Percentiles rank a stretch among this genome's conserved stretches.
These are phyloP conservation scores for Hipposideros armiger DNA, from an alignment of 2,113 vertebrate genomes.

Conservation along the genomic window DNA sequence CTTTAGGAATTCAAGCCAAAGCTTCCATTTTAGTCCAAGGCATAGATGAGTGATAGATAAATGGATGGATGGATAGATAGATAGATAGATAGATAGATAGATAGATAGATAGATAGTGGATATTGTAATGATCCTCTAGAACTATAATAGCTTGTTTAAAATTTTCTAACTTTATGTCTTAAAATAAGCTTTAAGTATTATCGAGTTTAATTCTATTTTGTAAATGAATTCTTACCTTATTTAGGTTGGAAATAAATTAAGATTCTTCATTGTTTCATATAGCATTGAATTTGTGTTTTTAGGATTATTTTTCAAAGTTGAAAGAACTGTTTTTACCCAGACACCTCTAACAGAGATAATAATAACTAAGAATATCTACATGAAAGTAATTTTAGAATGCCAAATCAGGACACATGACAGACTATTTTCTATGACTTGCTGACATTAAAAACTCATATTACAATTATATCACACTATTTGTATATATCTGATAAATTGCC, in stretches of 20 bases:
- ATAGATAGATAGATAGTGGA: background rate
- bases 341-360: background rate
- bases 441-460: background rate
- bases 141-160: background rate
- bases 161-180: background rate
- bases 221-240: background rate
- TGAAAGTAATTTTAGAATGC: conserved; percentile 29
- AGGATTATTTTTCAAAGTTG: conserved; percentile 1
- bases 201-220: background rate
- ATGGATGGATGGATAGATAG: background rate
- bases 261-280: background rate
- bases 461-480: conserved; percentile 20
- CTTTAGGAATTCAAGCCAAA: background rate
- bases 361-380: background rate
- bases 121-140: background rate
- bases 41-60: background rate
- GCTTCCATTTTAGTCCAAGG: background rate
- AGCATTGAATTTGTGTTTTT: background rate
- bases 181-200: background rate
- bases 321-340: background rate
- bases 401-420: background rate
- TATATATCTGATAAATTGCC: background rate
- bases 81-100: background rate
- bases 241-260: conserved; percentile 41
- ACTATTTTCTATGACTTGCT: background rate